Percentiles rank a stretch among this genome's conserved stretches.
Conservation (phyloP, 2,113 vertebrate genomes). For the Pteronura brasiliensis region DNA sequence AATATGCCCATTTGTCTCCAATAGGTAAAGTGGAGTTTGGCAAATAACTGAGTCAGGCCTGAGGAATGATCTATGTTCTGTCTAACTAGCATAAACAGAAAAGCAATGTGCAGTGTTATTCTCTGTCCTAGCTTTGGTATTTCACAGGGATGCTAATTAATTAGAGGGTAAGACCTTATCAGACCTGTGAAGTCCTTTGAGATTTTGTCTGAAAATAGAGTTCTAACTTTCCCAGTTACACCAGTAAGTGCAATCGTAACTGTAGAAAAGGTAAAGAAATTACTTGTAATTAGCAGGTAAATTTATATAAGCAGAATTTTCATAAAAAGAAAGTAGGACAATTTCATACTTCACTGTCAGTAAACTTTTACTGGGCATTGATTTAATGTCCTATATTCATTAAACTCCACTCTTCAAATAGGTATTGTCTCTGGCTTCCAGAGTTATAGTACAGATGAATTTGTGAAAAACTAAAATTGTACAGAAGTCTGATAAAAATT, state of each 20-base stretch:
- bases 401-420: neutral
- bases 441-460: neutral
- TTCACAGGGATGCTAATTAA: slow-evolving; percentile 49
- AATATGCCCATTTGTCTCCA: neutral
- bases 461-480: neutral
- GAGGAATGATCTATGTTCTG: neutral
- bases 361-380: neutral
- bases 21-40: neutral
- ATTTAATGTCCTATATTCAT: neutral
- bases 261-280: neutral
- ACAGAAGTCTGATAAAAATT: neutral
- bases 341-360: neutral
- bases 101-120: neutral
- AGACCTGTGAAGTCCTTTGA: neutral
- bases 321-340: neutral
- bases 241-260: neutral
- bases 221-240: slow-evolving; percentile 8
- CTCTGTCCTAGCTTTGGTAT: neutral
- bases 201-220: slow-evolving; percentile 11
- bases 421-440: neutral
- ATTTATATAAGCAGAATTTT: neutral
- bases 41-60: neutral
- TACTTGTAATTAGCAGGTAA: neutral
- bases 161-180: slow-evolving; percentile 19
- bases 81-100: neutral